These are phyloP conservation scores for Ascidia mentula DNA, from an alignment of 23 tunicate species.

Conservation along the genomic window DNA sequence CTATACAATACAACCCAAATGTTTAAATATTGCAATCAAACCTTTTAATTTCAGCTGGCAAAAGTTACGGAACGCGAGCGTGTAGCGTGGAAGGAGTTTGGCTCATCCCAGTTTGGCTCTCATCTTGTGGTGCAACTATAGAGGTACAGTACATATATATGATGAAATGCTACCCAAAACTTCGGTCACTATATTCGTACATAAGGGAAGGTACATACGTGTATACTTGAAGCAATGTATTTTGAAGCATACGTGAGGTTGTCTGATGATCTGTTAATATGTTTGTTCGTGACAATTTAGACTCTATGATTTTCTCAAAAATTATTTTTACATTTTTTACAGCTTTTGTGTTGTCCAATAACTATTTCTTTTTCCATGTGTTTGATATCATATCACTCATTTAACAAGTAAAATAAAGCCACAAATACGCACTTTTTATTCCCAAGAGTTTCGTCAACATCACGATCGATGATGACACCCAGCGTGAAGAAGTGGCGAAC, in stretches of 20 bases:
- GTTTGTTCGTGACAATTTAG: too few relatives aligned
- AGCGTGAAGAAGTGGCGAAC: conserved; percentile 17
- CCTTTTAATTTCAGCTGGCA: conserved; percentile 28
- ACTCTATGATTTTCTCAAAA: too few relatives aligned
- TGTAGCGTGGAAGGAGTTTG: conserved; percentile 47
- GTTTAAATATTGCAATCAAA: neutral
- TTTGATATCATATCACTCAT: neutral
- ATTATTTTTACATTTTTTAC: too few relatives aligned
- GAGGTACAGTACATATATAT: conserved; percentile 22
- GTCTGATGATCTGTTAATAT: too few relatives aligned
- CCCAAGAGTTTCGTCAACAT: neutral
- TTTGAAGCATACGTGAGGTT: too few relatives aligned
- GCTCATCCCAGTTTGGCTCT: conserved; percentile 52
- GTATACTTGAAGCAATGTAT: too few relatives aligned
- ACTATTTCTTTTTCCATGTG: neutral
- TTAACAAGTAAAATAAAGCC: neutral
- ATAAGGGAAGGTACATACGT: too few relatives aligned
- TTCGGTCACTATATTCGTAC: too few relatives aligned
- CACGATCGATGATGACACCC: conserved; percentile 1
- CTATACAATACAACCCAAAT: neutral
- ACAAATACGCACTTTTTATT: too few relatives aligned
- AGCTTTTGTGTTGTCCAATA: too few relatives aligned
- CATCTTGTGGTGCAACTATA: conserved; percentile 45
- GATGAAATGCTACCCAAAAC: too few relatives aligned
- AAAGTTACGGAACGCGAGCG: conserved; percentile 40